Evolutionary conservation across 2,888 invertebrate genomes (phyloP).

Genomic region (Agrochola litura): DNA sequence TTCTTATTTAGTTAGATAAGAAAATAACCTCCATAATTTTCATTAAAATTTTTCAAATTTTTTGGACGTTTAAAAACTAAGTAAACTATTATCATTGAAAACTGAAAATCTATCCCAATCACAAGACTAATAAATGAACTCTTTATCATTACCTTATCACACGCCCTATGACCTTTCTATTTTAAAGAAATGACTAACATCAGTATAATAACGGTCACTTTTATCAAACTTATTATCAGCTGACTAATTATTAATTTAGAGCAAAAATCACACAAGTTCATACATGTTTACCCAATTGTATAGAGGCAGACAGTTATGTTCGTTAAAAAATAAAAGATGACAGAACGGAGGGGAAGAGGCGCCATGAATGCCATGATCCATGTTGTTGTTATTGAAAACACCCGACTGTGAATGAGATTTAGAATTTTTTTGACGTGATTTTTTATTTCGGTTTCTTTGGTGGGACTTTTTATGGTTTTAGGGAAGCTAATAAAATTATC

Average conservation of each 20-base stretch:
- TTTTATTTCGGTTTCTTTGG: not conserved
- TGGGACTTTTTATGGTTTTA: not conserved
- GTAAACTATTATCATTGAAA: not conserved
- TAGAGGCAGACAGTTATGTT: conserved; percentile 44
- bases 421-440: not conserved
- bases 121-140: conserved; percentile 2
- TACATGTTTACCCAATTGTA: conserved; percentile 33
- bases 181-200: conserved; percentile 37
- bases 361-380: conserved; percentile 5
- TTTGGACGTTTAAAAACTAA: not conserved
- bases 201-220: conserved; percentile 32
- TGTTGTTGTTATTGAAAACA: conserved; percentile 22
- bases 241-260: conserved; percentile 35
- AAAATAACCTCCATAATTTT: not conserved
- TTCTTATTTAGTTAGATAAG: not conserved
- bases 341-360: conserved; percentile 31
- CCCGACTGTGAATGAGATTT: not conserved
- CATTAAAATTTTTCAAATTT: not conserved
- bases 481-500: not conserved
- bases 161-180: conserved; percentile 31
- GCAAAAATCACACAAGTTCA: conserved; percentile 29
- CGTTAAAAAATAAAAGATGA: conserved; percentile 44
- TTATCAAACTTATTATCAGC: conserved; percentile 45
- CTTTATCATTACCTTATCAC: conserved; percentile 17
- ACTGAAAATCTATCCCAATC: conserved; percentile 5